Evolutionary conservation across 2,888 invertebrate genomes (phyloP), one percentile per base, ranked within the genome.

Genomic region (Bhutanitis thaidina): DNA sequence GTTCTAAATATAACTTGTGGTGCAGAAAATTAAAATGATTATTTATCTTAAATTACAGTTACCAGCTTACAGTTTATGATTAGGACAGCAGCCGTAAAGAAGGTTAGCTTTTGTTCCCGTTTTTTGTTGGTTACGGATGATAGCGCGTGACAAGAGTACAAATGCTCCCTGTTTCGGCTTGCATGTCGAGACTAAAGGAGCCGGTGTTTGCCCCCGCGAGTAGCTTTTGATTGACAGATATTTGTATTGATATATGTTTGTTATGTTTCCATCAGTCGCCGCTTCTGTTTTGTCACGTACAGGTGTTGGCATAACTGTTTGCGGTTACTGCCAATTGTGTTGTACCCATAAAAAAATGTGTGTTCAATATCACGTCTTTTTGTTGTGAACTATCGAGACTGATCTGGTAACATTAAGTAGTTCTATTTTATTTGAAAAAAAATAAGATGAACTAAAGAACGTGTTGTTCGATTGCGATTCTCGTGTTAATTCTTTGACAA

Each of bases 81-180:
- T 40, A 35, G 35, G 14, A n/a, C 38, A 51, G 10, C 13, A 47
- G 56, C 56, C 5, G 10, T 14, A 27, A 38, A 32, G 3, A 38
- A 32, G 3, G 12, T 44, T 16, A 40, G 34, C 38, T 50, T 34
- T 36, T 32, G 69, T 67, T 66, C 65, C 67, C 65, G 50, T 71
- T 74, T 74, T 78, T 80, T 80, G 80, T 79, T 69, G 80, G 78
- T 72, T 75, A 76, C 74, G 74, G 78, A 76, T 80, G 80, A 77
- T 71, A 73, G 80, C 74, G 68, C 86, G 85, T 86, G 86, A 77
- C 79, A 70, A 55, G 67, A 59, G 60, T 81, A 75, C 78, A 71
- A 81, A 83, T 74, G 73, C 62, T 59, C 68, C 63, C 62, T 72
- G 71, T 71, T 77, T 74, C 71, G 67, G 64, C 64, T 63, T 34